Evolutionary conservation across 2,888 invertebrate species (phyloP), one percentile per base, ranked within the genome.

Genomic region (Lasius platythorax): DNA sequence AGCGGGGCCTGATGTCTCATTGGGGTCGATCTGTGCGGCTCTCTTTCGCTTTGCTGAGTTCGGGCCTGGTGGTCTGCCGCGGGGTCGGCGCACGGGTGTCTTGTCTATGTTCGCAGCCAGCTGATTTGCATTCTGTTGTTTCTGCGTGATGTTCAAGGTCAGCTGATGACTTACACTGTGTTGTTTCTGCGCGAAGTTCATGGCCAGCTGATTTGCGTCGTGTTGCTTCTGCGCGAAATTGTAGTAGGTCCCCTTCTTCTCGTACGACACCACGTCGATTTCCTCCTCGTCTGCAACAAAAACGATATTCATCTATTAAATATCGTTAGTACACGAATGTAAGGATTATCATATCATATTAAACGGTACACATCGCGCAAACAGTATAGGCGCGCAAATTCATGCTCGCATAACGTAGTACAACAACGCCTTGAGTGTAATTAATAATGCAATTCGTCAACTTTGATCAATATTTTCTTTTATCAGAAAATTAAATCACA

Each of bases 201-300:
- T n/a, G n/a, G 53, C 53, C 53, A 18, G n/a, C 8, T 53, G 53
- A n/a, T n/a, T n/a, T 53, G 8, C n/a, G 2, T 53, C 2, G 53
- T n/a, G n/a, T n/a, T 53, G 18, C 2, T 50, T 53, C n/a, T 53
- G 53, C n/a, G 53, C 53, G 0, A n/a, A 89, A 84, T 90, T 89
- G 84, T 86, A 88, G 1, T 9, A 40, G 8, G 30, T 1, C 15
- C 8, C 1, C 2, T 63, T 12, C 53, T 96, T 96, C 87, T 96
- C 97, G 88, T 97, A 95, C 0, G 97, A 97, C 76, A 98, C 98
- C 78, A 98, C 98, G 94, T 98, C 98, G 93, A 98, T 98, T 96
- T 98, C 98, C 96, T 98, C 98, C 94, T 97, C 97, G 94, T 97
- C 97, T 97, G 96, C 87, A 96, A 97, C 95, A 96, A 95, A 87